Percentiles rank a stretch among this genome's conserved stretches.
Conservation (phyloP, 2,113 vertebrate genomes). For the Myiagra hebetior region DNA sequence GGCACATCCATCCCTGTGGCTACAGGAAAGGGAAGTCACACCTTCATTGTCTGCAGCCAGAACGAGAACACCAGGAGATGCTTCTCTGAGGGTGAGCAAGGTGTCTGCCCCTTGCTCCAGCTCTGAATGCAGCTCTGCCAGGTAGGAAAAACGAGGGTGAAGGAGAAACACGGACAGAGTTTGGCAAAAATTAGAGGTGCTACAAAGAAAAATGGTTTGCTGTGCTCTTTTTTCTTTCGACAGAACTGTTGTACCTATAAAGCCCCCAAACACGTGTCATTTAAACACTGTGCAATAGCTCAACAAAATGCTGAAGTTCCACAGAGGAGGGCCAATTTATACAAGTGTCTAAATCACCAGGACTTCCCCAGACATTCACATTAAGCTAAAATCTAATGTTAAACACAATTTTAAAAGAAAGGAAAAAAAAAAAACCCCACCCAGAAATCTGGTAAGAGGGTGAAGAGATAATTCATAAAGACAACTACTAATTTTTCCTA, state of each 20-base stretch:
- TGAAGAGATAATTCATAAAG: not conserved
- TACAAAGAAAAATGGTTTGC: not conserved
- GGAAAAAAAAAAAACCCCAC: not conserved
- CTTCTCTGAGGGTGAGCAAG: not conserved
- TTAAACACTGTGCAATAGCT: not conserved
- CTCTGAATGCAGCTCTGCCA: not conserved
- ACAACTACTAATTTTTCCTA: constrained; percentile 12
- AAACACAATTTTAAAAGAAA: not conserved
- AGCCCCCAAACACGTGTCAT: not conserved
- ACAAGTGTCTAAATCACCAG: not conserved
- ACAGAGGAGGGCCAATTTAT: not conserved
- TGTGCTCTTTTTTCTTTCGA: not conserved
- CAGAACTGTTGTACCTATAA: not conserved
- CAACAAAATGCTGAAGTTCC: not conserved
- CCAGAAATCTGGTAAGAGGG: not conserved
- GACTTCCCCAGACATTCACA: not conserved
- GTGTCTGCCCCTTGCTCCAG: not conserved
- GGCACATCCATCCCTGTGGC: not conserved
- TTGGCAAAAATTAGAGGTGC: not conserved
- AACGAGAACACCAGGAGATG: not conserved
- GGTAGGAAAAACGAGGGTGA: not conserved
- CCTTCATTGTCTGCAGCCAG: accelerated
- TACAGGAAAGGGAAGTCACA: not conserved
- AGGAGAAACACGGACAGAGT: not conserved
- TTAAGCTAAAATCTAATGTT: not conserved